Percentiles rank a stretch among this genome's conserved stretches.
phyloP scores from a whole-genome alignment of 2,113 vertebrate genomes.

The Cinclus mexicanus region DNA sequence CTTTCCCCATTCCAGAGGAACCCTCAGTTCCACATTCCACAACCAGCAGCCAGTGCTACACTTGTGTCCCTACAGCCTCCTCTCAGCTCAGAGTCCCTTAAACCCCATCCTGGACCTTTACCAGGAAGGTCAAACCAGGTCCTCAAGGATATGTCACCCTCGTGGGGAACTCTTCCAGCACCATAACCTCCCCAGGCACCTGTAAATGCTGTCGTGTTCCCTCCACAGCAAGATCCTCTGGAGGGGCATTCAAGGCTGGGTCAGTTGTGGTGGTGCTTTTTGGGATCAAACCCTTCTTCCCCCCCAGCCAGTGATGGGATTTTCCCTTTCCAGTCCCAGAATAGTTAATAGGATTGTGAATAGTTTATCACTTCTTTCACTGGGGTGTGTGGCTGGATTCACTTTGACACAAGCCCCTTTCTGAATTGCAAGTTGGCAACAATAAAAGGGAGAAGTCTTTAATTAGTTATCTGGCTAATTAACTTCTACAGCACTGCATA shows the following conservation, averaged over 20 bases:
- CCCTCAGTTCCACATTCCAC: not conserved
- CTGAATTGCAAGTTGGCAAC: constrained; percentile 56
- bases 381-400: constrained; percentile 32
- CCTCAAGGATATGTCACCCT: not conserved
- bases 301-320: not conserved
- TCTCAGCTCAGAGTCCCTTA: not conserved
- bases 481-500: constrained; percentile 29
- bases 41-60: not conserved
- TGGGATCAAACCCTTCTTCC: not conserved
- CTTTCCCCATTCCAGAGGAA: not conserved
- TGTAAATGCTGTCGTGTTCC: not conserved
- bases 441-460: constrained; percentile 66
- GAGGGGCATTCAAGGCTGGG: not conserved
- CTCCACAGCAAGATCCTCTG: not conserved
- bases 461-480: constrained; percentile 65
- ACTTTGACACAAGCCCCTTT: constrained; percentile 44
- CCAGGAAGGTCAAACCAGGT: not conserved
- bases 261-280: not conserved
- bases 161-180: not conserved
- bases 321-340: not conserved
- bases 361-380: constrained; percentile 32
- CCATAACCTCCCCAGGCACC: not conserved
- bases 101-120: not conserved
- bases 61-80: not conserved
- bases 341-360: not conserved